Evolutionary conservation across 2,888 invertebrate genomes (phyloP).

Genomic region (Lingula anatina): DNA sequence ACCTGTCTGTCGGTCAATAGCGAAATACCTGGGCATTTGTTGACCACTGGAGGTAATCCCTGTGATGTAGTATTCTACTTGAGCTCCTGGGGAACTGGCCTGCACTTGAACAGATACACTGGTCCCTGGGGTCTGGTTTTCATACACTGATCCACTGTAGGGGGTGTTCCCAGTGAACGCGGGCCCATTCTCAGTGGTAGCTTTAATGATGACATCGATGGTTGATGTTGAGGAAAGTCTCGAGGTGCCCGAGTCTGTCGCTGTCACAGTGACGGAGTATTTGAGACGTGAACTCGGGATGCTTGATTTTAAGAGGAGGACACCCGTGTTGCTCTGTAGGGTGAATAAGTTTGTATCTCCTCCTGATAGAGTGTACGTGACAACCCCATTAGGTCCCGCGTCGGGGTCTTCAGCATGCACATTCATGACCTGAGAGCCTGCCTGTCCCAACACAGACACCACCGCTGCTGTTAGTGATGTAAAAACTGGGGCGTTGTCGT

Average conservation of each 20-base stretch:
- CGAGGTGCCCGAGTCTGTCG: constrained; percentile 20
- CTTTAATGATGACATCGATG: constrained; percentile 16
- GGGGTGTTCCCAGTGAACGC: constrained; percentile 14
- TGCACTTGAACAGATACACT: constrained; percentile 75
- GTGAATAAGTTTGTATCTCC: constrained; percentile 7
- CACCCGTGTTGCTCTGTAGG: constrained; percentile 2
- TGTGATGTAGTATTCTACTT: constrained; percentile 85
- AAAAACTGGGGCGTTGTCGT: constrained; percentile 86
- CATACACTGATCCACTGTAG: constrained; percentile 74
- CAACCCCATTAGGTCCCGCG: constrained; percentile 84
- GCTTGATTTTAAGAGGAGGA: constrained; percentile 4
- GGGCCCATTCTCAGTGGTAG: constrained; percentile 16
- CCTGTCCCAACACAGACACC: constrained; percentile 55
- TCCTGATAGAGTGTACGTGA: constrained; percentile 68
- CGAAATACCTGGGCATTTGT: constrained; percentile 24
- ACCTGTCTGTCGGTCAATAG: constrained; percentile 28
- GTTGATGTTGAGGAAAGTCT: constrained; percentile 12
- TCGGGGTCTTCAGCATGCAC: constrained; percentile 82
- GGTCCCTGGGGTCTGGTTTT: constrained; percentile 83
- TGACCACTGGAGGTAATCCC: constrained; percentile 56
- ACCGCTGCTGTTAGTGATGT: constrained; percentile 71
- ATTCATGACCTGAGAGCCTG: constrained; percentile 66
- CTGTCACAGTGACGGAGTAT: constrained; percentile 16
- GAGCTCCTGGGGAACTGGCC: constrained; percentile 20
- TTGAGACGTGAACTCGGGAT: not conserved